Conservation (phyloP, 2,888 invertebrate species). For the Agrochola lychnidis region DNA sequence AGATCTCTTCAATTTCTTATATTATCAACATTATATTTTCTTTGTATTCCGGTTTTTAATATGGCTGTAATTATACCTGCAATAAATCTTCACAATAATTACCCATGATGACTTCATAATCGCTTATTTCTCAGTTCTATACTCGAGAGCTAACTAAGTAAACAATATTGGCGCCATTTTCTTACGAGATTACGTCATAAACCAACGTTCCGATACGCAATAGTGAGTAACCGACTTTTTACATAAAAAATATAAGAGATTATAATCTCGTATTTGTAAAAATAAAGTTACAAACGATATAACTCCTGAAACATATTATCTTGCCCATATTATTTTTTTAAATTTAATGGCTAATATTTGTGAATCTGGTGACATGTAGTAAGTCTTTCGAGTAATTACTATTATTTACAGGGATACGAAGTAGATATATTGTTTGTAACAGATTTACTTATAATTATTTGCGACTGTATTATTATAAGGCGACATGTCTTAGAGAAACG, state of each 20-base stretch:
- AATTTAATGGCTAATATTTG: slow-evolving; percentile 22
- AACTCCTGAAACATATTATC: slow-evolving; percentile 41
- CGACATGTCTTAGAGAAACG: slow-evolving; percentile 65
- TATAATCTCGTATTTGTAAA: slow-evolving; percentile 38
- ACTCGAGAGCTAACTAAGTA: slow-evolving; percentile 20
- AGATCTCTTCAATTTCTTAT: slow-evolving; percentile 26
- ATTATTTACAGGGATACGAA: slow-evolving; percentile 64
- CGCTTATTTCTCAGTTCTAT: slow-evolving; percentile 1
- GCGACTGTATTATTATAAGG: slow-evolving; percentile 64
- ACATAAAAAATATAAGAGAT: slow-evolving; percentile 25
- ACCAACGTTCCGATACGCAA: slow-evolving; percentile 14
- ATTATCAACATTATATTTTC: slow-evolving; percentile 27
- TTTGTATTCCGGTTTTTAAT: slow-evolving; percentile 42
- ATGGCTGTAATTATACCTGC: slow-evolving; percentile 43
- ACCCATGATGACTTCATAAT: slow-evolving; percentile 27
- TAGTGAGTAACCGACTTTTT: slow-evolving; percentile 30
- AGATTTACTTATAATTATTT: slow-evolving; percentile 59
- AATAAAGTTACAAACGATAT: slow-evolving; percentile 54
- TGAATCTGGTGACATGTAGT: slow-evolving; percentile 28
- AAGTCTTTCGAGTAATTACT: slow-evolving; percentile 35
- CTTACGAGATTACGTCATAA: slow-evolving; percentile 26
- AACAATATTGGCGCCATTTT: slow-evolving; percentile 59
- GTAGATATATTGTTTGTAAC: slow-evolving; percentile 65
- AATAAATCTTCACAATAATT: slow-evolving; percentile 46
- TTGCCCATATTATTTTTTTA: slow-evolving; percentile 55